Percentiles rank a stretch among this genome's conserved stretches.
Conservation (phyloP, 2,888 invertebrate species). For the Torymus texanus region DNA sequence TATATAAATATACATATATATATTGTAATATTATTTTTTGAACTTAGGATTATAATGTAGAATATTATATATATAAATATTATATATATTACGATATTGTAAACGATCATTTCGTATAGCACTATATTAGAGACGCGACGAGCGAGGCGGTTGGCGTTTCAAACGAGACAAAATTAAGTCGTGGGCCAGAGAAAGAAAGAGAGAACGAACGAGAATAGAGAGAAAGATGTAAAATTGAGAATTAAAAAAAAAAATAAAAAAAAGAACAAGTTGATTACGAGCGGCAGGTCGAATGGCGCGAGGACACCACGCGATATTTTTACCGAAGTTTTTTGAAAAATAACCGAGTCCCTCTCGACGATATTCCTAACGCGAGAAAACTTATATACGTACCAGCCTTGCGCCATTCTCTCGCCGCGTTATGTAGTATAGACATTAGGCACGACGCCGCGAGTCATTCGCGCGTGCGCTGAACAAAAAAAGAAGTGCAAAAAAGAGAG, state of each 20-base stretch:
- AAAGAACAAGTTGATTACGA: background rate
- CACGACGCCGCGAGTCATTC: slow-evolving; percentile 33
- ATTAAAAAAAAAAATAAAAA: too few species aligned
- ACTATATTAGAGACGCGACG: slow-evolving; percentile 63
- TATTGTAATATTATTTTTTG: slow-evolving; percentile 75
- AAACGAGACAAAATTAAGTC: slow-evolving; percentile 64
- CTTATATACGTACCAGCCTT: slow-evolving; percentile 60
- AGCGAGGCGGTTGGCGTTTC: slow-evolving; percentile 67
- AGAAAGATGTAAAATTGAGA: background rate
- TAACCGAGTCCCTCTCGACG: slow-evolving; percentile 59
- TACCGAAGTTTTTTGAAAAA: slow-evolving; percentile 65
- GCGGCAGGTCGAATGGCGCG: slow-evolving; percentile 64
- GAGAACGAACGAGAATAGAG: slow-evolving; percentile 15
- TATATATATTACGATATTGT: slow-evolving; percentile 68
- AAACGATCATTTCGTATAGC: slow-evolving; percentile 73
- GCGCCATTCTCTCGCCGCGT: slow-evolving; percentile 62
- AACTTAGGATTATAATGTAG: slow-evolving; percentile 74
- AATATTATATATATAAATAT: slow-evolving; percentile 61
- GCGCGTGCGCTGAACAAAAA: background rate
- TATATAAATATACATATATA: slow-evolving; percentile 65
- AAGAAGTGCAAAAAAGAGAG: background rate
- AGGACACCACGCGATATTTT: slow-evolving; percentile 66
- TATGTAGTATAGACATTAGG: slow-evolving; percentile 5
- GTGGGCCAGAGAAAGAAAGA: slow-evolving; percentile 42
- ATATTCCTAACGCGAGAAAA: slow-evolving; percentile 62